A percentile compares a stretch with the other conserved stretches of the same genome.
phyloP scores from a whole-genome alignment of 2,113 vertebrate genomes.

The Microcebus jonahi region DNA sequence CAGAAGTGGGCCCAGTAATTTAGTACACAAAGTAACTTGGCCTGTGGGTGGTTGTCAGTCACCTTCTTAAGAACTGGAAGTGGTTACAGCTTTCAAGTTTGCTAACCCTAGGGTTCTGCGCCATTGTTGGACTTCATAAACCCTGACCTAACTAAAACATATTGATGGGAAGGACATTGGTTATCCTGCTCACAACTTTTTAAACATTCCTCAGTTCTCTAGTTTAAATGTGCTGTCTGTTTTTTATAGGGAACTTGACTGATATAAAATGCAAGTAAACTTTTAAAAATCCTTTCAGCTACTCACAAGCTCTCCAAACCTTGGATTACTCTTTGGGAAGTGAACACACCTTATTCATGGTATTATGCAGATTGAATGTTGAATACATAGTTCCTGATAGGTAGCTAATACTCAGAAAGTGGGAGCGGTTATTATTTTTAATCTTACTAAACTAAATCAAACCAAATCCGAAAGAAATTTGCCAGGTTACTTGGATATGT shows the following conservation, averaged over 20 bases:
- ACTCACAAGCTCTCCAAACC: background rate
- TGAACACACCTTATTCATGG: background rate
- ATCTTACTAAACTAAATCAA: conserved; percentile 5
- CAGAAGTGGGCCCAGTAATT: background rate
- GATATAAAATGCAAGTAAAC: background rate
- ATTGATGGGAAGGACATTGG: background rate
- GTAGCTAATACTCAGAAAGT: background rate
- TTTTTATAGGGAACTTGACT: background rate
- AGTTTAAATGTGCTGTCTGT: conserved; percentile 1
- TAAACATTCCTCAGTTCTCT: background rate
- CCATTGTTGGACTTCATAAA: background rate
- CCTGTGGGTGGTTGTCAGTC: background rate
- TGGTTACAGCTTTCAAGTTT: background rate
- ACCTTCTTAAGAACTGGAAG: background rate
- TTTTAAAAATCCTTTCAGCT: conserved; percentile 35
- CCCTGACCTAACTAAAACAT: background rate
- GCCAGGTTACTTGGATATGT: background rate
- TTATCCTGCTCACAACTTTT: background rate
- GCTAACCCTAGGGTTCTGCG: background rate
- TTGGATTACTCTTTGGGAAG: background rate
- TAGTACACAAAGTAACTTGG: background rate
- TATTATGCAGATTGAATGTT: background rate
- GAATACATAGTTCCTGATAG: background rate
- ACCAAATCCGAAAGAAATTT: conserved; percentile 25
- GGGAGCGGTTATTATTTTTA: background rate